phyloP scores from a whole-genome alignment of 2,888 invertebrate genomes.

The Timema cristinae region DNA sequence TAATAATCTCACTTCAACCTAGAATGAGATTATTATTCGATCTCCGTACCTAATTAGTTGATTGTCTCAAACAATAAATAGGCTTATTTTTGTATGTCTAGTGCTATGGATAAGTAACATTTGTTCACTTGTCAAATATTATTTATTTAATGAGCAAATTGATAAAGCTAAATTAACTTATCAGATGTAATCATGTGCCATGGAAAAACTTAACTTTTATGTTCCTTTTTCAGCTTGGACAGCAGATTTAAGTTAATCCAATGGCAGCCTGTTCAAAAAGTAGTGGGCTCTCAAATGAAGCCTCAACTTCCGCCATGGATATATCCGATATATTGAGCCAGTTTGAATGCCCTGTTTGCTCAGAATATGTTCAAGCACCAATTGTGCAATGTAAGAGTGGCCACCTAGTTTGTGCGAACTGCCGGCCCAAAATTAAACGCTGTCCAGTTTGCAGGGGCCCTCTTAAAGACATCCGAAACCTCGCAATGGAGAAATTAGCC shows the following conservation, averaged over 20 bases:
- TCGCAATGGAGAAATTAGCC: slow-evolving; percentile 99
- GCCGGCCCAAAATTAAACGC: slow-evolving; percentile 92
- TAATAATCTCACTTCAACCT: too few relatives aligned
- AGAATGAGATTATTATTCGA: too few relatives aligned
- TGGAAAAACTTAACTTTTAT: too few relatives aligned
- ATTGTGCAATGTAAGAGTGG: slow-evolving; percentile 98
- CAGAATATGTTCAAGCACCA: slow-evolving; percentile 98
- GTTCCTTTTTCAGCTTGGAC: too few relatives aligned
- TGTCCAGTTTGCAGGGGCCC: slow-evolving; percentile 98
- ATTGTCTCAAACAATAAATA: too few relatives aligned
- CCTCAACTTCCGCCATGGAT: slow-evolving; percentile 61
- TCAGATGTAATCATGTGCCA: too few relatives aligned
- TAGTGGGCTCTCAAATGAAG: slow-evolving; percentile 30
- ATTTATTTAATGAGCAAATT: too few relatives aligned
- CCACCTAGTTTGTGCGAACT: slow-evolving; percentile 95
- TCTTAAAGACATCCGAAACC: slow-evolving; percentile 91
- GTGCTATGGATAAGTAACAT: too few relatives aligned
- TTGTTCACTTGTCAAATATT: too few relatives aligned
- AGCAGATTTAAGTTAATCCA: background rate
- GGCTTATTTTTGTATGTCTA: too few relatives aligned
- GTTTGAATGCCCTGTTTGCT: slow-evolving; percentile 96
- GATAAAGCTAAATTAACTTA: too few relatives aligned
- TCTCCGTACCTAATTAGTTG: too few relatives aligned
- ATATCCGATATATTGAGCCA: slow-evolving; percentile 85
- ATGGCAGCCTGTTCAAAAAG: slow-evolving; percentile 19